These are phyloP conservation scores for Siniperca knerii DNA, from an alignment of 2,113 vertebrate species.

Conservation along the genomic window DNA sequence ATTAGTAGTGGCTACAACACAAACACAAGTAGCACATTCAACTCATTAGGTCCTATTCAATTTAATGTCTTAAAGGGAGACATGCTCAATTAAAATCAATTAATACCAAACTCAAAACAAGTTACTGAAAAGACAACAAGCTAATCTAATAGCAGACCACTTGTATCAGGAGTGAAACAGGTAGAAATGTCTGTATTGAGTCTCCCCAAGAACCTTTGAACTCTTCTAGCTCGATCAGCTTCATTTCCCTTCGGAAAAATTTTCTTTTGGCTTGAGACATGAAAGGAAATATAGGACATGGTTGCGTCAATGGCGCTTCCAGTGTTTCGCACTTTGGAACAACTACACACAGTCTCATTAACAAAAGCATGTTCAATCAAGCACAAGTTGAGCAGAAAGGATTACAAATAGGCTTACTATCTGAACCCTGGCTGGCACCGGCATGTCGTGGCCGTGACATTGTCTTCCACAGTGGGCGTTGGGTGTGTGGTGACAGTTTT, in stretches of 20 bases:
- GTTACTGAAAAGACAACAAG: not conserved
- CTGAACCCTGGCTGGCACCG: slow-evolving; percentile 31
- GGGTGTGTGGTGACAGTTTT: slow-evolving; percentile 11
- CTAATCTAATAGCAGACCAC: slow-evolving; percentile 17
- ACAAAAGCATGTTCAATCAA: slow-evolving; percentile 62
- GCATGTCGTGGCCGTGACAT: slow-evolving; percentile 4
- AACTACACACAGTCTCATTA: slow-evolving; percentile 19
- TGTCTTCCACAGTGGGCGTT: not conserved
- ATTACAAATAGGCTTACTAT: slow-evolving; percentile 52
- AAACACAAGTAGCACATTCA: not conserved
- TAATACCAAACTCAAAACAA: not conserved
- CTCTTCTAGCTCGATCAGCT: not conserved
- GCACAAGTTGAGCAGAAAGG: slow-evolving; percentile 47
- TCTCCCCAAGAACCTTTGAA: not conserved
- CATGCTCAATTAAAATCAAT: slow-evolving; percentile 5
- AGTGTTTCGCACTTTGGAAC: slow-evolving; percentile 11
- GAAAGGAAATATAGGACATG: slow-evolving; percentile 8
- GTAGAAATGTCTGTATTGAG: not conserved
- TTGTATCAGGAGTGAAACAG: not conserved
- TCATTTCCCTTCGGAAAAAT: slow-evolving; percentile 4
- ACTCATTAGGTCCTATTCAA: not conserved
- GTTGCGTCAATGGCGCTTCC: not conserved
- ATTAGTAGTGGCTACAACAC: too few species aligned
- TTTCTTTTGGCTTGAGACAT: not conserved
- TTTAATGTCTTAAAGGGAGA: not conserved